Percentiles rank a stretch among this genome's conserved stretches.
Conservation (phyloP, 2,797 vertebrate genomes). For the Pelochelys cantorii region DNA sequence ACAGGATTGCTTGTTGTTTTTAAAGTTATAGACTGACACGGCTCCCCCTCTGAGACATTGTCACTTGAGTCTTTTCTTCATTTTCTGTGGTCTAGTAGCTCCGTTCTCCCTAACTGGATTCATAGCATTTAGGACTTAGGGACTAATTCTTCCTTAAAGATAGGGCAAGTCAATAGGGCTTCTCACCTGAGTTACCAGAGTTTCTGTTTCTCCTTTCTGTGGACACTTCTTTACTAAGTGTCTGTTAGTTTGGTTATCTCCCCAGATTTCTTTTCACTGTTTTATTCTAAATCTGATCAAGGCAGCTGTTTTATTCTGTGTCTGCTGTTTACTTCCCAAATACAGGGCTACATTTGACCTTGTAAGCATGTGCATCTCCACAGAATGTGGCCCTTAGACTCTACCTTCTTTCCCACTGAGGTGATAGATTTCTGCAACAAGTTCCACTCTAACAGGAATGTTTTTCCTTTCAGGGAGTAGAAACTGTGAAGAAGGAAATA, state of each 20-base stretch:
- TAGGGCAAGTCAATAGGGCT: not conserved
- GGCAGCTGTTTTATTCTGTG: not conserved
- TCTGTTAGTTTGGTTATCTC: not conserved
- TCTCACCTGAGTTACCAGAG: not conserved
- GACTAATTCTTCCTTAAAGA: not conserved
- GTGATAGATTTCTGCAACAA: not conserved
- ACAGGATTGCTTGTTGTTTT: no score
- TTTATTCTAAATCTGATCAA: not conserved
- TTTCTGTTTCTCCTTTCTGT: not conserved
- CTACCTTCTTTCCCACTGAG: not conserved
- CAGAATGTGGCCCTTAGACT: not conserved
- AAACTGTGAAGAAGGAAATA: constrained; percentile 93
- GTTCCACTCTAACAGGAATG: not conserved
- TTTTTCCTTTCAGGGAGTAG: constrained; percentile 87
- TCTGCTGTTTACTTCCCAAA: not conserved
- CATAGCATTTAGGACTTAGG: not conserved
- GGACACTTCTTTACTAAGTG: not conserved
- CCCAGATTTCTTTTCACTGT: not conserved
- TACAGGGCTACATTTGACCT: not conserved
- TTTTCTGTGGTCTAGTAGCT: not conserved
- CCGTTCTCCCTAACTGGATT: not conserved
- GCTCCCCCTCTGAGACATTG: not conserved
- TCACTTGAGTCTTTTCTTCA: not conserved
- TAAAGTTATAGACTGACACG: no score
- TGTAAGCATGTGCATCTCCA: not conserved